These are phyloP conservation scores for Pollenia griseotomentosa DNA, from an alignment of 2,888 invertebrate genomes.

Conservation along the genomic window DNA sequence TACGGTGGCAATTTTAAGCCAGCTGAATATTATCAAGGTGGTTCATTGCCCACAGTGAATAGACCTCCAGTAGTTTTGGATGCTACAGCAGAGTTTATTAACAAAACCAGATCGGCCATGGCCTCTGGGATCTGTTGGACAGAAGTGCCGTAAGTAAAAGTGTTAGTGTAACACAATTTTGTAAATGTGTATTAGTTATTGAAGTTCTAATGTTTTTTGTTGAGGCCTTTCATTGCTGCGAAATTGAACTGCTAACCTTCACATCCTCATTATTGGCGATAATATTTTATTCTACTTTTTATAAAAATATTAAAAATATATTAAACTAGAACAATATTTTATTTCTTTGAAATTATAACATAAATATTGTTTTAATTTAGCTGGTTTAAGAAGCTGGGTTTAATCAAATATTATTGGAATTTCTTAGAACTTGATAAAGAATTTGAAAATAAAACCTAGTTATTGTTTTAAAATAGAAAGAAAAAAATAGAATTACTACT, in stretches of 20 bases:
- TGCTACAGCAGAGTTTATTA: slow-evolving; percentile 82
- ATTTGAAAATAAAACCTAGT: background rate
- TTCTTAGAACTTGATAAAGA: slow-evolving; percentile 30
- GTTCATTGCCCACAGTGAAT: slow-evolving; percentile 16
- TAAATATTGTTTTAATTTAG: no score
- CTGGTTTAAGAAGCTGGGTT: background rate
- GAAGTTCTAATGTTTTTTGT: slow-evolving; percentile 13
- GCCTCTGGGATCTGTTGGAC: slow-evolving; percentile 82
- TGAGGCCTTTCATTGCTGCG: slow-evolving; percentile 14
- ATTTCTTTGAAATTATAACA: no score
- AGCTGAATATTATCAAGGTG: slow-evolving; percentile 79
- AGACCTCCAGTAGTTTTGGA: slow-evolving; percentile 78
- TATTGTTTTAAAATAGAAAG: background rate
- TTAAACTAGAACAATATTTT: slow-evolving; percentile 7
- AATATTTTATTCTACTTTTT: slow-evolving; percentile 20
- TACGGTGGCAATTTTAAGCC: slow-evolving; percentile 74
- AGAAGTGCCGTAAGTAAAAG: slow-evolving; percentile 84
- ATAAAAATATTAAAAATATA: slow-evolving; percentile 1
- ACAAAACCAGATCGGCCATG: slow-evolving; percentile 82
- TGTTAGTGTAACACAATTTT: background rate
- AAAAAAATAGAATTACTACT: no score
- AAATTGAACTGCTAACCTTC: slow-evolving; percentile 60
- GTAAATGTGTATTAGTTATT: background rate
- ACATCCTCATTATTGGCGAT: slow-evolving; percentile 67
- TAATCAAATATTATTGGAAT: slow-evolving; percentile 29